These are phyloP conservation scores for Desoria tigrina DNA, from an alignment of 2,888 invertebrate species.

Conservation along the genomic window DNA sequence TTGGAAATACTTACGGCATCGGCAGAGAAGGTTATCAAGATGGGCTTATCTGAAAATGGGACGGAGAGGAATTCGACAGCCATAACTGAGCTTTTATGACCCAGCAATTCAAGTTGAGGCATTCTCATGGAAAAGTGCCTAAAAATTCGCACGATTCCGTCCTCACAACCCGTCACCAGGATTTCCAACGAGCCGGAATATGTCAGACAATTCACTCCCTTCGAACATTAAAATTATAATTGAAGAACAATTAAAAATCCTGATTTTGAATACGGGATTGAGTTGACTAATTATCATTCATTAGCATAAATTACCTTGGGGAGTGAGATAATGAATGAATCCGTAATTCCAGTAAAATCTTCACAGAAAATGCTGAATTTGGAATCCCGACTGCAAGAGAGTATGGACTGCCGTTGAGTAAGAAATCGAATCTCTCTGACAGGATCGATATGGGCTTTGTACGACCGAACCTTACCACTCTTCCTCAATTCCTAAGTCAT, in stretches of 20 bases:
- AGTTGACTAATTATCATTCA: no score
- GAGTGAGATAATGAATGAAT: slow-evolving; percentile 42
- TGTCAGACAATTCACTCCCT: slow-evolving; percentile 46
- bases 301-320: slow-evolving; percentile 29
- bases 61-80: slow-evolving; percentile 35
- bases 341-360: slow-evolving; percentile 37
- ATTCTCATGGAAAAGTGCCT: slow-evolving; percentile 45
- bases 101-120: slow-evolving; percentile 48
- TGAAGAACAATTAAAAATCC: no score
- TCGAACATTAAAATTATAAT: no score
- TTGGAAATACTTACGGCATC: slow-evolving; percentile 45
- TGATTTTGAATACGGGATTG: no score
- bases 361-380: slow-evolving; percentile 47
- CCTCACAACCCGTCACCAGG: slow-evolving; percentile 53
- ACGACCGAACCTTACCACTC: slow-evolving; percentile 23
- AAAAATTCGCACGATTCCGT: slow-evolving; percentile 52
- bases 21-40: slow-evolving; percentile 44
- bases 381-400: slow-evolving; percentile 43
- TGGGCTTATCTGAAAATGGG: slow-evolving; percentile 31
- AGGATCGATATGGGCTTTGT: slow-evolving; percentile 43
- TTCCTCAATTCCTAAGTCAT: neutral
- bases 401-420: slow-evolving; percentile 33
- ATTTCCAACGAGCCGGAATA: slow-evolving; percentile 39
- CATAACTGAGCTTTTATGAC: slow-evolving; percentile 41
- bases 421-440: slow-evolving; percentile 40